phyloP scores from a whole-genome alignment of 2,113 vertebrate genomes.

The Poecile atricapillus region DNA sequence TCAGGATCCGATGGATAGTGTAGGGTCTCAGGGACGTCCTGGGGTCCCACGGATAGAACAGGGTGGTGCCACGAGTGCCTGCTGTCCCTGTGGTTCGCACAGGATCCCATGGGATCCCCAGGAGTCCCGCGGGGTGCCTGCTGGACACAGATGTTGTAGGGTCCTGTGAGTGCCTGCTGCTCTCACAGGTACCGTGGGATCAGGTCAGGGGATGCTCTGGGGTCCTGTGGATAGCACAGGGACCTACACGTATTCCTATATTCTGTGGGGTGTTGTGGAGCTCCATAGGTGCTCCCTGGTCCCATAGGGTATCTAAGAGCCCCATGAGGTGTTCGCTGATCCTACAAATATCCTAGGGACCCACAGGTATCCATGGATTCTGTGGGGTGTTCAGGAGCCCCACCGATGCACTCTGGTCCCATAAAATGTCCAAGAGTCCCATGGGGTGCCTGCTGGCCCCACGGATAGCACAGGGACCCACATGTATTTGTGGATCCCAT shows the following conservation, averaged over 20 bases:
- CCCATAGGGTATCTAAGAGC: accelerated
- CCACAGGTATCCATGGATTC: background rate
- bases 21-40: background rate
- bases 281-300: background rate
- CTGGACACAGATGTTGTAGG: background rate
- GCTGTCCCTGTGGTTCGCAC: background rate
- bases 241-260: accelerated
- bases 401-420: background rate
- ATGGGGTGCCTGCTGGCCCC: background rate
- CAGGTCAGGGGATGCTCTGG: background rate
- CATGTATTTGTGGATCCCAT: accelerated
- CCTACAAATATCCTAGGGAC: too few relatives aligned
- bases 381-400: background rate
- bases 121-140: background rate
- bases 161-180: background rate
- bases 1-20: accelerated
- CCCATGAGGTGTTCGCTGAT: background rate
- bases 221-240: background rate
- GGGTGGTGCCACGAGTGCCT: background rate
- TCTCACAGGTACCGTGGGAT: background rate
- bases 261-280: accelerated
- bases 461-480: accelerated
- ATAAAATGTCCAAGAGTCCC: background rate
- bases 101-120: background rate
- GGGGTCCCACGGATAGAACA: background rate